Base-by-base conservation (phyloP, 2,888 invertebrate species). In the Papilio demoleus region DNA sequence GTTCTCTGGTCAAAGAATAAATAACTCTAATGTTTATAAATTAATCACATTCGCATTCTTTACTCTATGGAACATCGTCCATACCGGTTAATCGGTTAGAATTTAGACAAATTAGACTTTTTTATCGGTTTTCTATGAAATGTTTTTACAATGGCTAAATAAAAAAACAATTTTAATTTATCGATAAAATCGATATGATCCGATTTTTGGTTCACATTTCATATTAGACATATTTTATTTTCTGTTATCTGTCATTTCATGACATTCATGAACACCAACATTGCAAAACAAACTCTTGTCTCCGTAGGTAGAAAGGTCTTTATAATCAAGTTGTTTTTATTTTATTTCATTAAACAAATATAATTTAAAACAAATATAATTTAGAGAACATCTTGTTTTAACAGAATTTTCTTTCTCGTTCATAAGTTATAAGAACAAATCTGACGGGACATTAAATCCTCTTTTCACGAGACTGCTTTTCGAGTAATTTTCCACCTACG, bases 1-100 rank as follows among this genome's bases (percentile, higher is more conserved):
- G 85, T 88, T 86, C 81, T 81, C 88, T 4, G 68, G 69, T 56
- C 74, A 70, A 19, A 73, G 75, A 77, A 72, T 85, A 75, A 76
- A 78, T 3, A 22, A 12, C 5, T 50, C 27, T 27, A 53, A 27
- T 27, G 6, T 53, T 24, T 53, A 53, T n/a, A 53, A 14, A 14
- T 2, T 27, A 27, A 14, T 64, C 34, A 60, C 72, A 24, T 8
- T 72, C 50, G 50, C 73, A 56, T 64, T 78, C 50, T 74, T 83
- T 73, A 83, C 83, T 76, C 81, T 88, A 75, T 85, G 81, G 77
- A 80, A 77, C 71, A 67, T 80, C 61, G 42, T 67, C 68, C 76
- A 70, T 73, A 70, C 70, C 76, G 76, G 73, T 75, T 79, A 72
- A 77, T 76, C 73, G 78, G 81, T 79, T 50, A 58, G 53, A 61